Conservation (phyloP, 2,797 vertebrate species). For the Tympanoctomys barrerae region DNA sequence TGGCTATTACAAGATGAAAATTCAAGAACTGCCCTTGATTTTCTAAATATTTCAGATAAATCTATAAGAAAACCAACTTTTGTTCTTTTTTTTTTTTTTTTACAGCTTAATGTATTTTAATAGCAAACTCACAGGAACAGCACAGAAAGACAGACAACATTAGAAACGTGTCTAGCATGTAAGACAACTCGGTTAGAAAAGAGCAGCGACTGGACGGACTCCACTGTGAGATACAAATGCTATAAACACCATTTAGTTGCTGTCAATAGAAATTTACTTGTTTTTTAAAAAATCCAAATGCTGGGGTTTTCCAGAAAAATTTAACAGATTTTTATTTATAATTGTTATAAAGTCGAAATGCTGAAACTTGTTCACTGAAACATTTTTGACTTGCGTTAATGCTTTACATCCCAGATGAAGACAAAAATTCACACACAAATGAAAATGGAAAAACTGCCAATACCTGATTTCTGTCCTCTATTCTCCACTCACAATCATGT, state of each 20-base stretch:
- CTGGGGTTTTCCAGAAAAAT: constrained; percentile 91
- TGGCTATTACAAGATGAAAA: neutral
- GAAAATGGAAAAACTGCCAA: constrained; percentile 90
- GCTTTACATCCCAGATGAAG: constrained; percentile 86
- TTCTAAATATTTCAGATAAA: constrained; percentile 28
- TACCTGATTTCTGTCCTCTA: constrained; percentile 89
- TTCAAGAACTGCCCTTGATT: neutral
- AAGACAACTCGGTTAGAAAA: constrained; percentile 92
- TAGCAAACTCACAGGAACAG: too few species aligned
- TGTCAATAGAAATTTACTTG: constrained; percentile 91
- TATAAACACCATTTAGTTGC: constrained; percentile 92
- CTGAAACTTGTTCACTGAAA: constrained; percentile 87
- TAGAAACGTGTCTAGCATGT: constrained; percentile 87
- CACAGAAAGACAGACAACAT: too few species aligned
- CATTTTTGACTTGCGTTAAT: constrained; percentile 86
- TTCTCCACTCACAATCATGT: constrained; percentile 84
- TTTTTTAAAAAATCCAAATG: constrained; percentile 91
- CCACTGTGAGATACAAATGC: constrained; percentile 91
- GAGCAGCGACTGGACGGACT: constrained; percentile 90
- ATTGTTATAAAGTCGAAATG: constrained; percentile 90
- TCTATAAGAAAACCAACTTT: neutral
- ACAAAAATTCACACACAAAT: constrained; percentile 91
- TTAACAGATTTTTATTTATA: constrained; percentile 91
- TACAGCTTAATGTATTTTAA: too few species aligned
- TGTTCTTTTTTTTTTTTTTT: too few species aligned